Conservation (phyloP, 2,888 invertebrate species). For the Trisateles emortualis region DNA sequence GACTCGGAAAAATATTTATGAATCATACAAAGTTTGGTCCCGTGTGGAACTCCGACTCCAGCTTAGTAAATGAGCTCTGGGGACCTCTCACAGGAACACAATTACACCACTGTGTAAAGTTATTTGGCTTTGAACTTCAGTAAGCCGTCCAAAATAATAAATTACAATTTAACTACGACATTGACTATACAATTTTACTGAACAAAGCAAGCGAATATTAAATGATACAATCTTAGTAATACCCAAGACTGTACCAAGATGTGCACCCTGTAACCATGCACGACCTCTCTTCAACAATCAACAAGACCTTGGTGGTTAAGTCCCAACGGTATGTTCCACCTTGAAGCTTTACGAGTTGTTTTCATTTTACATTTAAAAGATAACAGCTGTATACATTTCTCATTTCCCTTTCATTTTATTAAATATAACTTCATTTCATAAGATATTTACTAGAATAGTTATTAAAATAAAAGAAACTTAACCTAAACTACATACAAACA, state of each 20-base stretch:
- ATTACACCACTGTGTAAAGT: no score
- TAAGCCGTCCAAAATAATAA: no score
- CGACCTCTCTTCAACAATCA: constrained; percentile 8
- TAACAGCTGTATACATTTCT: not conserved
- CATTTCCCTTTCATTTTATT: not conserved
- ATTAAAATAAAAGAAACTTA: no score
- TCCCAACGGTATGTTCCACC: constrained; percentile 14
- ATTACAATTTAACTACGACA: not conserved
- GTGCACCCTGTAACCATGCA: constrained; percentile 4
- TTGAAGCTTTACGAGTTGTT: constrained; percentile 30
- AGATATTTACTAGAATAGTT: no score
- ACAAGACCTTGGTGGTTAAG: constrained; percentile 31
- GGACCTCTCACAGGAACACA: no score
- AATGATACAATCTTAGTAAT: constrained; percentile 4
- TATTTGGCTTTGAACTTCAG: no score
- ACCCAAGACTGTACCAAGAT: constrained; percentile 14
- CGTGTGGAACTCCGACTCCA: no score
- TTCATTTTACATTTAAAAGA: constrained; percentile 4
- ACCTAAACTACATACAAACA: no score
- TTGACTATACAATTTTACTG: not conserved
- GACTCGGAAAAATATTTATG: no score
- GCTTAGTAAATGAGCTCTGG: no score
- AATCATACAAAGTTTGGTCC: no score
- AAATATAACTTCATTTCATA: no score
- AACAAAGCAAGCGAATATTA: not conserved